Percentiles rank a stretch among this genome's conserved stretches.
phyloP scores from a whole-genome alignment of 2,888 invertebrate genomes.

The Apomyelois bistriatella region DNA sequence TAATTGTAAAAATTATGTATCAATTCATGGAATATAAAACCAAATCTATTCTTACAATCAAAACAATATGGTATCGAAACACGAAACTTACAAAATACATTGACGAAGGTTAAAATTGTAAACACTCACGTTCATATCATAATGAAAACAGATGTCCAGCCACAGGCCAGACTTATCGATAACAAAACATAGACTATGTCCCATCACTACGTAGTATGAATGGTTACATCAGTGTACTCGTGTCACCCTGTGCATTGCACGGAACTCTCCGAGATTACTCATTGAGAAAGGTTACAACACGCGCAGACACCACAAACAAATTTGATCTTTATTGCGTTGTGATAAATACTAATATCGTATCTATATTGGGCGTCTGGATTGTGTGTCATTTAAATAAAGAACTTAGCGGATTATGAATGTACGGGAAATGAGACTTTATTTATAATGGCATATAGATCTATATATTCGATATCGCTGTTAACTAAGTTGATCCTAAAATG shows the following conservation, averaged over 20 bases:
- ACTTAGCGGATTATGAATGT: conserved; percentile 3
- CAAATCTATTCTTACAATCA: background rate
- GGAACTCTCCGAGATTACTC: conserved; percentile 35
- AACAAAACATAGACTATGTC: conserved; percentile 25
- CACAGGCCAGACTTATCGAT: conserved; percentile 6
- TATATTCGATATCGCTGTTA: background rate
- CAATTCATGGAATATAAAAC: background rate
- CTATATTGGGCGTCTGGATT: background rate
- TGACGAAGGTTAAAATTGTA: background rate
- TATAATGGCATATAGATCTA: background rate
- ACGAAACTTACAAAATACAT: background rate
- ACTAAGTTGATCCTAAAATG: background rate
- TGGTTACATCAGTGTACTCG: conserved; percentile 66
- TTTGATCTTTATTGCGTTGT: conserved; percentile 13
- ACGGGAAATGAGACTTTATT: background rate
- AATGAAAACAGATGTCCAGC: conserved; percentile 7
- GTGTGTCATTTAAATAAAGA: conserved; percentile 6
- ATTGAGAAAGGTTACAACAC: conserved; percentile 40
- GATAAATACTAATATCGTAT: conserved; percentile 14
- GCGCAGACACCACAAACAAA: conserved; percentile 14
- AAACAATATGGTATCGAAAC: background rate
- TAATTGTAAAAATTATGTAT: background rate
- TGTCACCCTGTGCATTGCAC: conserved; percentile 75
- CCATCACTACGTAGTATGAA: conserved; percentile 59
- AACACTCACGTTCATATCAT: background rate